Base-by-base conservation (phyloP, 2,113 vertebrate genomes). In the Seriola dumerili region DNA sequence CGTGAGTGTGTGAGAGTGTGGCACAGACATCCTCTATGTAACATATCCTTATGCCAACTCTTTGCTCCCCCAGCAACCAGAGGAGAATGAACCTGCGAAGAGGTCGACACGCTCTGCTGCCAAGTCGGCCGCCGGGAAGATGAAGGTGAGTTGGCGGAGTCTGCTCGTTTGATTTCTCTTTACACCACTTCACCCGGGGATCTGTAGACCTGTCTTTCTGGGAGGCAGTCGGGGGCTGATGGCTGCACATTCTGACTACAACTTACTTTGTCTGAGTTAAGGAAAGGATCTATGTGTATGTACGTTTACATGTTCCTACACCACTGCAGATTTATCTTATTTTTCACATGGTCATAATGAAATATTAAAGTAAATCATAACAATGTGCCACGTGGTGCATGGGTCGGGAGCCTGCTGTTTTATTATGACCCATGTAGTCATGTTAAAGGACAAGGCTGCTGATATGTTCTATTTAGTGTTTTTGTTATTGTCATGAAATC, bases 31-130 rank as follows among this genome's bases (percentile, higher is more conserved):
- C 4, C 40, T 69, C 38, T 21, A n/a, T 82, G 19, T 88, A 74
- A 63, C 57, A 25, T 62, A 76, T 89, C 80, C 80, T 88, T 38
- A 84, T 34, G 38, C 50, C 74, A 76, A 55, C n/a, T 75, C 42
- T 84, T 55, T 91, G 77, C 78, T 89, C 87, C 84, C 75, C 36
- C 91, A 95, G 94, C 88, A 88, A 77, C 78, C 89, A n/a, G 90
- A 84, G 29, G 87, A 90, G 76, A 76, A 13, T 5, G 34, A 84
- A 85, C 87, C 90, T 23, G 87, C 80, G 71, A 94, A 81, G 78
- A 95, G 92, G 91, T 91, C 92, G 62, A 86, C 81, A 3, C 95
- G 95, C 62, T 86, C 92, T 0, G 92, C 94, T 80, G 94, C 94
- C 72, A 87, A 88, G 48, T 81, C 73, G n/a, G 95, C 94, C 83